phyloP scores from a whole-genome alignment of 2,797 vertebrate genomes.

The Hephaestus fuliginosus region DNA sequence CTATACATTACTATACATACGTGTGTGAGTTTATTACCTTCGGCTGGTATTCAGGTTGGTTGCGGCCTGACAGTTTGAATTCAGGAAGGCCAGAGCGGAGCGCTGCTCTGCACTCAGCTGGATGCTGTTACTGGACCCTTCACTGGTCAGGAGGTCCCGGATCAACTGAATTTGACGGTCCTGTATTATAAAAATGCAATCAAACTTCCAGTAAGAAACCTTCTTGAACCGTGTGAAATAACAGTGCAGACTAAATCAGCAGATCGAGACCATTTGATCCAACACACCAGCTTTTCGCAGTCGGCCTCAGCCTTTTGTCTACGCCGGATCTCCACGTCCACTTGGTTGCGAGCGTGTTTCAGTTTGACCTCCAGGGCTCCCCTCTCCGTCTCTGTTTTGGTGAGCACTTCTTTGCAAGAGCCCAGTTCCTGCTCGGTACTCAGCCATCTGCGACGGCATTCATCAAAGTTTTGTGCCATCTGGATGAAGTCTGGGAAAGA shows the following conservation, averaged over 20 bases:
- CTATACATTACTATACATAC: too few species aligned
- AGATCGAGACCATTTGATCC: neutral
- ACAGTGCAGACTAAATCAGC: neutral
- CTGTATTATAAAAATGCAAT: slow-evolving; percentile 75
- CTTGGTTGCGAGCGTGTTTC: slow-evolving; percentile 98
- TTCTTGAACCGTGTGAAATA: neutral
- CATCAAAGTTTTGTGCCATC: slow-evolving; percentile 93
- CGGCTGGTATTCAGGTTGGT: slow-evolving; percentile 88
- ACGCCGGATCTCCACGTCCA: slow-evolving; percentile 96
- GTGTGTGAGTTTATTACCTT: slow-evolving; percentile 81
- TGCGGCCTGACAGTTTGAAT: slow-evolving; percentile 85
- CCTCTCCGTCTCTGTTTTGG: slow-evolving; percentile 92
- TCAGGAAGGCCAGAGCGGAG: slow-evolving; percentile 95
- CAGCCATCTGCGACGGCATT: slow-evolving; percentile 91
- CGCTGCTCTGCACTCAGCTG: slow-evolving; percentile 97
- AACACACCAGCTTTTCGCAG: slow-evolving; percentile 93
- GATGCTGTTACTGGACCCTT: slow-evolving; percentile 93
- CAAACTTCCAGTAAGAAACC: neutral
- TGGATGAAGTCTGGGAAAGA: slow-evolving; percentile 92
- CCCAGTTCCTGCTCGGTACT: slow-evolving; percentile 88
- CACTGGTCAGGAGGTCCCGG: slow-evolving; percentile 93
- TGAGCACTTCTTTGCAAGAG: slow-evolving; percentile 90
- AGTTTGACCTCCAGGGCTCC: slow-evolving; percentile 95
- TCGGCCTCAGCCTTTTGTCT: slow-evolving; percentile 95
- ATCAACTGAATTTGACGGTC: slow-evolving; percentile 97